phyloP scores from a whole-genome alignment of 2,888 invertebrate species.

The Parasteatoda lunata region DNA sequence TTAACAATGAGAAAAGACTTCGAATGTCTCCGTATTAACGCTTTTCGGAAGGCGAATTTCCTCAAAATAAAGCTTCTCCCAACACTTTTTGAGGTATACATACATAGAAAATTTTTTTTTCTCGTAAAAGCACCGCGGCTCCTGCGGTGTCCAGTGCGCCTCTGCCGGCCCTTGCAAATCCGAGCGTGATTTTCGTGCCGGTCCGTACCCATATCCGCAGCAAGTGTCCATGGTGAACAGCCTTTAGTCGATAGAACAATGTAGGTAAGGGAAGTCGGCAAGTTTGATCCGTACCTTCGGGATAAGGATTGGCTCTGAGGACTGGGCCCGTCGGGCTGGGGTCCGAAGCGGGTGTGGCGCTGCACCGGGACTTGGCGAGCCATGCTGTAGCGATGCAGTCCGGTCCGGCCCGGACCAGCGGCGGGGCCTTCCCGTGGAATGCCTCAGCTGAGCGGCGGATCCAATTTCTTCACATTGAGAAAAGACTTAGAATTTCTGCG shows the following conservation, averaged over 20 bases:
- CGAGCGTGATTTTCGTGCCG: conserved; percentile 65
- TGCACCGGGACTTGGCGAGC: conserved; percentile 72
- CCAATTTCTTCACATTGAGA: too few relatives aligned
- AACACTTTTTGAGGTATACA: too few relatives aligned
- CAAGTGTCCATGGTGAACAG: conserved; percentile 84
- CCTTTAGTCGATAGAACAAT: conserved; percentile 82
- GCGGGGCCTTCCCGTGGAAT: conserved; percentile 72
- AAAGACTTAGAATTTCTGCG: too few relatives aligned
- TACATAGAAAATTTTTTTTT: too few relatives aligned
- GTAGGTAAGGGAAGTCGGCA: conserved; percentile 83
- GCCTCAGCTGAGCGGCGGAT: conserved; percentile 72
- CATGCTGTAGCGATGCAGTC: too few relatives aligned
- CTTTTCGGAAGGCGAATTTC: too few relatives aligned
- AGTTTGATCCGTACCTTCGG: conserved; percentile 79
- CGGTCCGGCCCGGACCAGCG: conserved; percentile 71
- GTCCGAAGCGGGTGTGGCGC: conserved; percentile 75
- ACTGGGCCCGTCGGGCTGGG: conserved; percentile 80
- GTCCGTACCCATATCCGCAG: conserved; percentile 79
- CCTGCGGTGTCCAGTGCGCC: too few relatives aligned
- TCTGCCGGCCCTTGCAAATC: too few relatives aligned
- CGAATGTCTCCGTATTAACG: too few relatives aligned
- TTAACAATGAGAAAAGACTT: too few relatives aligned
- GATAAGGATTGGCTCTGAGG: conserved; percentile 84
- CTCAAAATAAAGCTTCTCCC: too few relatives aligned
- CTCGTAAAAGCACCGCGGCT: too few relatives aligned